Conservation (phyloP, 2,113 vertebrate species). For the Stomatorhinus ivindoensis region DNA sequence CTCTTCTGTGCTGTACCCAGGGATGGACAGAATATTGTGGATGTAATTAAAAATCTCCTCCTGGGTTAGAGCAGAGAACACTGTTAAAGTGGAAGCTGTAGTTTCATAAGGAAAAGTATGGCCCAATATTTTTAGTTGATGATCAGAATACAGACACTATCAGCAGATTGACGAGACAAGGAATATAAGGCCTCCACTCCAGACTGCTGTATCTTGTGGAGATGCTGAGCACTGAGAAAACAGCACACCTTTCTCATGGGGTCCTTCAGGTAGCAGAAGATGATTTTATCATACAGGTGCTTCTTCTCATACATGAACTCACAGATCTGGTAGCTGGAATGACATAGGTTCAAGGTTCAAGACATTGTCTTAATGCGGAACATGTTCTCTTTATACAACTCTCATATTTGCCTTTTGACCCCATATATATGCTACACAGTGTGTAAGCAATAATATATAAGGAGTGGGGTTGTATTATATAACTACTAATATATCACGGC, state of each 20-base stretch:
- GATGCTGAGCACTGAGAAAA: neutral
- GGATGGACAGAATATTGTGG: conserved; percentile 88
- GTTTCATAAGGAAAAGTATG: neutral
- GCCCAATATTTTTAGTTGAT: neutral
- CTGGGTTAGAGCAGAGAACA: conserved; percentile 45
- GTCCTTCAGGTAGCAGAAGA: conserved; percentile 87
- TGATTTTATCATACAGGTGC: conserved; percentile 80
- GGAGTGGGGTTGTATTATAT: too few relatives aligned
- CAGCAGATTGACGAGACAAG: neutral
- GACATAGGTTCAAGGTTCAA: conserved; percentile 1
- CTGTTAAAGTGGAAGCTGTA: neutral
- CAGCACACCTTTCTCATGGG: conserved; percentile 75
- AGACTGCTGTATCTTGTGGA: neutral
- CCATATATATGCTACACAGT: neutral
- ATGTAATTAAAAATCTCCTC: conserved; percentile 89
- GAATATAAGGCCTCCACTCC: neutral
- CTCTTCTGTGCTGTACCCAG: conserved; percentile 79
- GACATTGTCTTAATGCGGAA: neutral
- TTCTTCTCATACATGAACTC: conserved; percentile 93
- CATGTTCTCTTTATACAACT: neutral
- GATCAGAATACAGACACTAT: neutral
- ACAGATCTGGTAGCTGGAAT: conserved; percentile 84
- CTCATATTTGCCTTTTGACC: neutral
- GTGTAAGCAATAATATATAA: too few relatives aligned
- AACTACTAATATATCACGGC: too few relatives aligned